A percentile compares a stretch with the other conserved stretches of the same genome.
Evolutionary conservation across 2,797 vertebrate species (phyloP).

Genomic region (Cuculus canorus): DNA sequence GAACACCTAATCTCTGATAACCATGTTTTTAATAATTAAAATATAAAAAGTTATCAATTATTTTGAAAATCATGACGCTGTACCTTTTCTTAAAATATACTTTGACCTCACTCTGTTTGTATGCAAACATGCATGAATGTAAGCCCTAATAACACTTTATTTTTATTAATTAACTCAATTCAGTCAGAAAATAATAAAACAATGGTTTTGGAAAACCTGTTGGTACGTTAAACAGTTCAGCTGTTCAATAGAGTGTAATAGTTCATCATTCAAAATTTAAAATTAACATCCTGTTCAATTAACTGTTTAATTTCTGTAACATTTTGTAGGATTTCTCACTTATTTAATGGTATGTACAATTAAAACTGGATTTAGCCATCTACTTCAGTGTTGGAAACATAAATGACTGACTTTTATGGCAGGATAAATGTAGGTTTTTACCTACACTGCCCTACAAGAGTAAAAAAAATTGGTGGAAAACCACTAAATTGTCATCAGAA

Average conservation of each 20-base stretch:
- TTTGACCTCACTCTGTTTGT: background rate
- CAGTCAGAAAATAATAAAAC: background rate
- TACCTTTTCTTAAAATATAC: background rate
- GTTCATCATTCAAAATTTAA: background rate
- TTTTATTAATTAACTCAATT: background rate
- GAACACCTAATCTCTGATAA: background rate
- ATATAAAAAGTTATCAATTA: background rate
- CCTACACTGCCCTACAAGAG: rapidly evolving
- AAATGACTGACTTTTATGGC: background rate
- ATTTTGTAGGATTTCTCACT: background rate
- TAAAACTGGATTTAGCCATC: background rate
- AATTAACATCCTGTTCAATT: background rate
- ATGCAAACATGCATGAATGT: rapidly evolving
- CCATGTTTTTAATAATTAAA: background rate
- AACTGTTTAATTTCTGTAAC: background rate
- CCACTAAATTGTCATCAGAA: background rate
- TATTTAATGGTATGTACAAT: background rate
- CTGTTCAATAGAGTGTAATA: background rate
- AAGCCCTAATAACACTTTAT: background rate
- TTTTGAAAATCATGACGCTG: background rate
- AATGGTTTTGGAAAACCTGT: background rate
- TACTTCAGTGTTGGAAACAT: background rate
- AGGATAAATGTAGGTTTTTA: background rate
- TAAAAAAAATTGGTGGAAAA: background rate
- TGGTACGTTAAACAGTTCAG: background rate